These are phyloP conservation scores for Cheiracanthium punctorium DNA, from an alignment of 2,888 invertebrate species.

Conservation along the genomic window DNA sequence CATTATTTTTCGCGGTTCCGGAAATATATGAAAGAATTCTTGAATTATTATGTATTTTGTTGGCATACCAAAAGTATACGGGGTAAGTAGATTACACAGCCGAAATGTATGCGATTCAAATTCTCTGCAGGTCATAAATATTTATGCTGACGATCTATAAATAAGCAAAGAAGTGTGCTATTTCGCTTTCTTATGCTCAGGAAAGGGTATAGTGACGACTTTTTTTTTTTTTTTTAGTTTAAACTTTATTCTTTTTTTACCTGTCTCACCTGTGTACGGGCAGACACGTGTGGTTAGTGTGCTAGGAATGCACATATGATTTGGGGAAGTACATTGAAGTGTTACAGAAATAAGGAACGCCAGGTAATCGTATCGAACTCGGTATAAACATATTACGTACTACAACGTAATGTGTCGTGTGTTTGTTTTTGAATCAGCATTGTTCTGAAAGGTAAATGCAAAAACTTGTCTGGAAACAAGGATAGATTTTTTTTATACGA, in stretches of 20 bases:
- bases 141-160: neutral
- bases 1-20: too few relatives aligned
- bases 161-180: neutral
- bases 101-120: conserved; percentile 1
- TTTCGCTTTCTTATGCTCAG: neutral
- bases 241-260: neutral
- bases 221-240: too few relatives aligned
- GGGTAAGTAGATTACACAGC: neutral
- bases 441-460: too few relatives aligned
- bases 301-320: neutral
- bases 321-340: neutral
- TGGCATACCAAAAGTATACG: neutral
- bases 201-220: neutral
- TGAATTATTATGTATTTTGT: too few relatives aligned
- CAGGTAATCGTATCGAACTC: too few relatives aligned
- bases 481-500: too few relatives aligned
- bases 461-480: too few relatives aligned
- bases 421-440: too few relatives aligned
- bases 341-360: too few relatives aligned
- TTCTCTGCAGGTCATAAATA: neutral
- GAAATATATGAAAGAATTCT: too few relatives aligned
- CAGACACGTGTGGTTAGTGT: neutral
- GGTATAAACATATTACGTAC: too few relatives aligned
- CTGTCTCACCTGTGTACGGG: neutral
- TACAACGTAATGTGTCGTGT: too few relatives aligned